Evolutionary conservation across 2,888 invertebrate species (phyloP), one percentile per base, ranked within the genome.

Genomic region (Melieria crassipennis): DNA sequence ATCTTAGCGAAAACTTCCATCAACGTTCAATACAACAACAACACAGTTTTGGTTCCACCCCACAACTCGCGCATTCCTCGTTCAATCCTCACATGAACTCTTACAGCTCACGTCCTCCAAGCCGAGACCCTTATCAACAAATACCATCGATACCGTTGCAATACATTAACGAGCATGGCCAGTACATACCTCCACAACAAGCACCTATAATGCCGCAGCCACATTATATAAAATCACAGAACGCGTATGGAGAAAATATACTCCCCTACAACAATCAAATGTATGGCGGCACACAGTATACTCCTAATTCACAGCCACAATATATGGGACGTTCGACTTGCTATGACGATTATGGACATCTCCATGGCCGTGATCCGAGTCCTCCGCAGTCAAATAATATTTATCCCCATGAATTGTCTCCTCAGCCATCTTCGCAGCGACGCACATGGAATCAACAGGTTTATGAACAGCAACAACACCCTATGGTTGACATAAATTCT

Each of bases 351-450:
- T 87, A 86, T 79, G 86, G 82, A 79, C 61, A 43, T 57, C 72
- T 74, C 64, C 77, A 76, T 68, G 78, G 75, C 83, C 69, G 79
- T 79, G 85, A 74, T 75, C 85, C 79, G 16, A 81, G 80, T 65
- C 80, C 80, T 30, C 81, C 80, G 60, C 86, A 85, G 78, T 88
- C 90, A 73, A 89, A 90, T 77, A 92, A 93, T 85, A 94, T 94
- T 87, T 94, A 92, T 87, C 88, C 94, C 79, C 94, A 94, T 84
- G 93, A 93, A 81, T 89, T 89, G 75, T 80, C 85, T 43, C 88
- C 89, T 86, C 85, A 87, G 85, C 81, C 87, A 83, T 67, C 73
- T 60, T 81, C 88, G 67, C 91, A 90, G 83, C 86, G 92, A 7
- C 87, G 92, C 78, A 92, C 92, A 3, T 92, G 92, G 92, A 91